Evolutionary conservation across 2,113 vertebrate genomes (phyloP), one percentile per base, ranked within the genome.

Genomic region (Protobothrops mucrosquamatus): DNA sequence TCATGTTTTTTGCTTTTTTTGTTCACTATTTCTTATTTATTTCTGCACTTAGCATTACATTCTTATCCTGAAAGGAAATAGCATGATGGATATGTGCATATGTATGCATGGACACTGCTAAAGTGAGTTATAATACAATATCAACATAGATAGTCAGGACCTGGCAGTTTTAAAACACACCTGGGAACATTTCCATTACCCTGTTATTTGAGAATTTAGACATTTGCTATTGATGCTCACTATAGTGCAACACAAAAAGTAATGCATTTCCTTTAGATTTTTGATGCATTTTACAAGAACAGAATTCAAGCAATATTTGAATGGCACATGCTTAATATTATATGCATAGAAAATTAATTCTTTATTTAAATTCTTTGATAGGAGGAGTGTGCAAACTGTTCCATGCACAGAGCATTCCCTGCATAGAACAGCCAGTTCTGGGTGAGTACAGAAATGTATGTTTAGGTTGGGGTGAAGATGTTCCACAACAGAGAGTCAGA

Each of bases 121-220:
- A 88, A 86, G n/a, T 92, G 86, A 92, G 86, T 43, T 92, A 92
- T 18, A 54, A 64, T 26, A 88, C 14, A 69, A 34, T 20, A 92
- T 86, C 59, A 92, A 88, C 87, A 43, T 54, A 87, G 57, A 34
- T 34, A 34, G 86, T 69, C 57, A 48, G 64, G 4, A 88, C 52
- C n/a, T 54, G 57, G n/a, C 57, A 34, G 34, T 88, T 88, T 88
- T 69, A 34, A 87, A 54, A 34, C 22, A 51, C 86, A 88, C 57
- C 91, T 92, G 91, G 86, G 91, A 69, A 92, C 86, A 54, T 29
- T 88, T 88, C 56, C 64, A 46, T 29, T 92, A 88, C 18, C 85
- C 85, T 52, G 91, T 92, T 87, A 39, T 92, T 52, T 92, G 91
- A 64, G 46, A 92, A 43, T 52, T 92, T 34, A 92, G 52, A 46